These are phyloP conservation scores for Aporrectodea caliginosa DNA, from an alignment of 1,140 invertebrate species.

Conservation along the genomic window DNA sequence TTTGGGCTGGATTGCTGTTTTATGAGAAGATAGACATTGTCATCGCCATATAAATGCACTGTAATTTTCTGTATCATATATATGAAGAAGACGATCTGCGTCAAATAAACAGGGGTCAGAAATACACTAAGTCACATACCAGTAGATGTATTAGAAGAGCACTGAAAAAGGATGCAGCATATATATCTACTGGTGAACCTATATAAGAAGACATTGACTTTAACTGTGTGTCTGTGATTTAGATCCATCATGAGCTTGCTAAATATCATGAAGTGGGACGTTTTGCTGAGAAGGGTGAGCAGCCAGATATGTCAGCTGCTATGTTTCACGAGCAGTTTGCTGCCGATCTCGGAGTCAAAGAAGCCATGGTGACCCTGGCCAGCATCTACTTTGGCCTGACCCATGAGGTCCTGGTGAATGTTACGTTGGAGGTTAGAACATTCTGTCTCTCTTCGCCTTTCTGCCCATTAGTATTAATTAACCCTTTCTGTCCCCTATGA, in stretches of 20 bases:
- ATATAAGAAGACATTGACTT: not conserved
- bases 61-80: too few species aligned
- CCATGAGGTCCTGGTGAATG: constrained; percentile 58
- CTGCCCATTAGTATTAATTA: too few species aligned
- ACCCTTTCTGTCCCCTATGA: too few species aligned
- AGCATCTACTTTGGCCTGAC: constrained; percentile 58
- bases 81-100: too few species aligned
- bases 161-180: too few species aligned
- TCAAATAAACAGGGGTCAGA: too few species aligned
- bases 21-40: too few species aligned
- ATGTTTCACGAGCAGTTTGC: constrained; percentile 61
- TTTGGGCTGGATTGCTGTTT: too few species aligned
- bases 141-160: too few species aligned
- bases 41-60: too few species aligned
- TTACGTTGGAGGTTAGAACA: constrained; percentile 42
- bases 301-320: constrained; percentile 59
- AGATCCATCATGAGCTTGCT: constrained; percentile 62
- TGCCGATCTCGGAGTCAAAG: constrained; percentile 59
- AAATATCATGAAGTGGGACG: constrained; percentile 62
- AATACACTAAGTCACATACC: too few species aligned
- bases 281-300: constrained; percentile 47
- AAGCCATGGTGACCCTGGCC: constrained; percentile 59
- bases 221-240: constrained; percentile 15
- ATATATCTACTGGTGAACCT: not conserved
- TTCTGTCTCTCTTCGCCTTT: too few species aligned